Evolutionary conservation across 1,140 invertebrate genomes (phyloP), one percentile per base, ranked within the genome.

Genomic region (Cydia amplana): DNA sequence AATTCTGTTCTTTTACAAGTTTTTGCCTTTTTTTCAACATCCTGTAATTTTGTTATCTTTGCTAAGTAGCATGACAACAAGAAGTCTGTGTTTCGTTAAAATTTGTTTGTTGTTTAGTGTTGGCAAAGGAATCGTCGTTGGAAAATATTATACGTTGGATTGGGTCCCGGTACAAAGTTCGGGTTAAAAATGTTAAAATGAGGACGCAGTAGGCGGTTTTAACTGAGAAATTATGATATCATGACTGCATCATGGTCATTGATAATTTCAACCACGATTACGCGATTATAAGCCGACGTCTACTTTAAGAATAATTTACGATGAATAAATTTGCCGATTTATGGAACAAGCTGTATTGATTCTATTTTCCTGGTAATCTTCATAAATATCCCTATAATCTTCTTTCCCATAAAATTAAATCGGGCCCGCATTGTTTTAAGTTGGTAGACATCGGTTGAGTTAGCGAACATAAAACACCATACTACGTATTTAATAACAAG

Each of bases 21-120:
- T 70, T 70, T 43, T 43, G 65, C 32, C 65, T 40, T 18, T 70
- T 70, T 70, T 70, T 70, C n/a, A 18, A 36, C 36, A 36, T 70
- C 64, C 64, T 36, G 65, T 36, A 70, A 70, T 70, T 70, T 70
- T 70, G 65, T 36, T 65, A 36, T 70, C 7, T 60, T 70, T 70
- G 65, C n/a, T 70, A 70, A 36, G 65, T 36, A 70, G 65, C 65
- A 14, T 40, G 65, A 70, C 65, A 70, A 12, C 1, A 70, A 43
- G 65, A 70, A 18, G 25, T 10, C 16, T 2, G 64, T 28, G 5
- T 16, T 67, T 32, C 65, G 16, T 36, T 9, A 18, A 36, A 70
- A 9, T 70, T 18, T 18, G 65, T 36, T 9, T 32, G 65, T 10
- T 70, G 20, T 60, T 60, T 60, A 55, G 23, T 70, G 43, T 67